phyloP scores from a whole-genome alignment of 1,140 invertebrate species.

The Adelges cooleyi region DNA sequence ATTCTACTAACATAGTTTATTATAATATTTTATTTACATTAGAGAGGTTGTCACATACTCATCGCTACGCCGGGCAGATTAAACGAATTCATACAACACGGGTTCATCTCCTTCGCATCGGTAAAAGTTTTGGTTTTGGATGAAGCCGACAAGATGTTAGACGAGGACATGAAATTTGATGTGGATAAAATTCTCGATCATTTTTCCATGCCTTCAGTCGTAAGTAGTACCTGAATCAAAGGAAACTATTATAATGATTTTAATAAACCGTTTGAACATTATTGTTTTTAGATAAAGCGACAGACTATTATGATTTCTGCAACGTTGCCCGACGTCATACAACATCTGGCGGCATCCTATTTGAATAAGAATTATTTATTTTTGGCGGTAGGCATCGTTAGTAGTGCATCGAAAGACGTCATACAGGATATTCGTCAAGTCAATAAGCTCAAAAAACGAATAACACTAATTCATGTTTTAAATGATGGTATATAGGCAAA shows the following conservation, averaged over 20 bases:
- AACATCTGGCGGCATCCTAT: slow-evolving; percentile 89
- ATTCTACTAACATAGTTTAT: too few species aligned
- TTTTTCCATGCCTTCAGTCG: slow-evolving; percentile 53
- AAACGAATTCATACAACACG: slow-evolving; percentile 67
- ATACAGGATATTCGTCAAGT: slow-evolving; percentile 71
- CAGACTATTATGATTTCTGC: slow-evolving; percentile 99
- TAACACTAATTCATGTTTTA: slow-evolving; percentile 58
- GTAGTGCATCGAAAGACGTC: slow-evolving; percentile 82
- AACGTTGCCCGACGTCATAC: slow-evolving; percentile 97
- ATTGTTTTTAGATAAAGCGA: slow-evolving; percentile 54
- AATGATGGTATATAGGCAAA: too few species aligned
- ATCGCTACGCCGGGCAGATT: slow-evolving; percentile 90
- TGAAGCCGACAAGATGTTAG: slow-evolving; percentile 93
- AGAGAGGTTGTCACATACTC: slow-evolving; percentile 71
- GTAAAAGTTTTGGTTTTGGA: slow-evolving; percentile 79
- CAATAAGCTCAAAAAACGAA: slow-evolving; percentile 56
- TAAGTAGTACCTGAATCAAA: not conserved
- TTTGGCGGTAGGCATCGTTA: slow-evolving; percentile 92
- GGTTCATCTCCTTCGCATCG: slow-evolving; percentile 57
- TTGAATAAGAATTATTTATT: slow-evolving; percentile 94
- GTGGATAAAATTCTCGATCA: slow-evolving; percentile 66
- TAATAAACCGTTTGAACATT: not conserved
- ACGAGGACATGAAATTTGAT: slow-evolving; percentile 73
- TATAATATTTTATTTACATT: not conserved
- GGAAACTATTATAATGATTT: not conserved